Percentiles rank a stretch among this genome's conserved stretches.
Conservation (phyloP, 2,888 invertebrate genomes). For the Dorcus hopei region DNA sequence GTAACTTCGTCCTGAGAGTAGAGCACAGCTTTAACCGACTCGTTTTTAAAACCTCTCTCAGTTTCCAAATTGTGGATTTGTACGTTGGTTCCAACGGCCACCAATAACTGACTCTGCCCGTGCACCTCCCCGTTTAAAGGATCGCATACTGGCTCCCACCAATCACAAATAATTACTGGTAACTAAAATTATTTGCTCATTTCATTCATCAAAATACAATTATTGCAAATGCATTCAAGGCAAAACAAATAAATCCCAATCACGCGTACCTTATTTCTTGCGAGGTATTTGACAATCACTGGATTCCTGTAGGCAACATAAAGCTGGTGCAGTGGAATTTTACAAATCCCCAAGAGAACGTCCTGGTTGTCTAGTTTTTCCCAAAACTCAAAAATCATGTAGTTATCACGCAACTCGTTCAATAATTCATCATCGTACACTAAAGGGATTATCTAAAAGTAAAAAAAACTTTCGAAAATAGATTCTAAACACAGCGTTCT, state of each 20-base stretch:
- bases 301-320: slow-evolving; percentile 60
- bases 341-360: slow-evolving; percentile 52
- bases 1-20: too few relatives aligned
- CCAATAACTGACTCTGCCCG: slow-evolving; percentile 56
- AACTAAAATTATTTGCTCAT: slow-evolving; percentile 42
- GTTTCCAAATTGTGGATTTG: slow-evolving; percentile 56
- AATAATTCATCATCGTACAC: slow-evolving; percentile 55
- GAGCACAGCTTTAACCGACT: slow-evolving; percentile 25
- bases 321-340: slow-evolving; percentile 59
- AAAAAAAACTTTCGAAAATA: background rate
- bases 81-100: slow-evolving; percentile 59
- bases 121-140: slow-evolving; percentile 47
- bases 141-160: slow-evolving; percentile 55
- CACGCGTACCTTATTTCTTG: slow-evolving; percentile 52
- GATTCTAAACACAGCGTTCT: too few relatives aligned
- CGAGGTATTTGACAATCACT: slow-evolving; percentile 53
- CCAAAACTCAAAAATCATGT: slow-evolving; percentile 55
- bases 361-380: slow-evolving; percentile 45
- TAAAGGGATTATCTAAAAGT: slow-evolving; percentile 53
- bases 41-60: slow-evolving; percentile 44
- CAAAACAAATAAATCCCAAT: too few relatives aligned
- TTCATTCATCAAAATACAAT: background rate
- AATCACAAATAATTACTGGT: slow-evolving; percentile 60
- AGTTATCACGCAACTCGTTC: slow-evolving; percentile 55
- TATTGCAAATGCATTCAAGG: background rate